These are phyloP conservation scores for Hyperoodon ampullatus DNA, from an alignment of 2,113 vertebrate species.

Conservation along the genomic window DNA sequence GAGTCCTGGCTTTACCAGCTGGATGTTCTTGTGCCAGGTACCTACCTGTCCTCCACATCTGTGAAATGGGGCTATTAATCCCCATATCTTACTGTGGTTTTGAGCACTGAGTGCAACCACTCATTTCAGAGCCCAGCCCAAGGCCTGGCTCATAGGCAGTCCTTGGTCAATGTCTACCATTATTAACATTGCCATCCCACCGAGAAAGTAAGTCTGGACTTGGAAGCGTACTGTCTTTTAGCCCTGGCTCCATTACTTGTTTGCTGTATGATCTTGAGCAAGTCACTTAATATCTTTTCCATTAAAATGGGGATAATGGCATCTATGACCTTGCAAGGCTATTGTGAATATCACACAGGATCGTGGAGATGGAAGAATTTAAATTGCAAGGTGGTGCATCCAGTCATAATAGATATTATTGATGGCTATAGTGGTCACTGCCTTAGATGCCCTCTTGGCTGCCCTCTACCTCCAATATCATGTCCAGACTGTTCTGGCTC, in stretches of 20 bases:
- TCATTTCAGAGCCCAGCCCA: neutral
- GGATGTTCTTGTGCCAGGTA: too few species aligned
- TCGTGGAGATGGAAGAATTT: neutral
- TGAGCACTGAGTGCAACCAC: rapidly evolving
- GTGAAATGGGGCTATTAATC: neutral
- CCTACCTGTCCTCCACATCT: neutral
- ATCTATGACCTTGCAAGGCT: neutral
- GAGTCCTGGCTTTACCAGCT: neutral
- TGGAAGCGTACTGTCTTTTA: neutral
- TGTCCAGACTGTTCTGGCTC: neutral
- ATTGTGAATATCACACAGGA: neutral
- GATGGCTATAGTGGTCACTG: rapidly evolving
- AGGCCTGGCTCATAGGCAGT: neutral
- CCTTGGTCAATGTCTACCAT: neutral
- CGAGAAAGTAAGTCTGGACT: neutral
- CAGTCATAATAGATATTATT: neutral
- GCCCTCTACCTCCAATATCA: neutral
- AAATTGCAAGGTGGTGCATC: neutral
- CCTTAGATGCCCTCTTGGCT: rapidly evolving
- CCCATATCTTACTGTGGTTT: rapidly evolving
- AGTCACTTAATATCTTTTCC: neutral
- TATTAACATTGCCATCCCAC: neutral
- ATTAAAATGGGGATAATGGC: neutral
- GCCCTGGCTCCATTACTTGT: neutral
- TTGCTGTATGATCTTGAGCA: neutral